Conservation (phyloP, 2,888 invertebrate species). For the Hemithea aestivaria region DNA sequence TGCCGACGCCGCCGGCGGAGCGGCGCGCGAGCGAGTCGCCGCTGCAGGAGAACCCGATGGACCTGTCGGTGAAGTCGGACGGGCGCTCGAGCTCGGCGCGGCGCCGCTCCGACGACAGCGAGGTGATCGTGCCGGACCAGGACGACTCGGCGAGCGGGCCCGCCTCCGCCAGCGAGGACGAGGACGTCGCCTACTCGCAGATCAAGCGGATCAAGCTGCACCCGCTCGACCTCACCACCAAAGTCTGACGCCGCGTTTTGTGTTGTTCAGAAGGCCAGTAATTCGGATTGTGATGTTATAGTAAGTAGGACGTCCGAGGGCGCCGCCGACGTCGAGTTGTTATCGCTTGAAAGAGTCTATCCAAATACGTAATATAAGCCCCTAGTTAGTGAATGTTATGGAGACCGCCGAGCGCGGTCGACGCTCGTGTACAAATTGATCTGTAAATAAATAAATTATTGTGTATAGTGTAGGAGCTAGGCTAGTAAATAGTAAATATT, state of each 20-base stretch:
- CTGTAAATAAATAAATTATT: conserved; percentile 70
- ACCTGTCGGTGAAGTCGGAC: conserved; percentile 86
- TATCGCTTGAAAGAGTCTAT: conserved; percentile 77
- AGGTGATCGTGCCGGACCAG: conserved; percentile 63
- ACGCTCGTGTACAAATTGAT: conserved; percentile 66
- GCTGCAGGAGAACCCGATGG: conserved; percentile 88
- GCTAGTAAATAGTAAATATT: no score
- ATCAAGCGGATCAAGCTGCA: conserved; percentile 79
- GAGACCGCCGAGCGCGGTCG: conserved; percentile 57
- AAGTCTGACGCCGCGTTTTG: conserved; percentile 75
- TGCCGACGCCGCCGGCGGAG: conserved; percentile 62
- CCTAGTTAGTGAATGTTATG: conserved; percentile 58
- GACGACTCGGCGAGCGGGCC: conserved; percentile 68
- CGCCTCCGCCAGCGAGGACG: conserved; percentile 68
- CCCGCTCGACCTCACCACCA: conserved; percentile 84
- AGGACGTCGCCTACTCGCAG: conserved; percentile 77
- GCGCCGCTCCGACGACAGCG: conserved; percentile 72
- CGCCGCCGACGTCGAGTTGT: conserved; percentile 58
- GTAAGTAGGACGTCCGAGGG: conserved; percentile 51
- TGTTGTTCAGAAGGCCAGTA: conserved; percentile 62
- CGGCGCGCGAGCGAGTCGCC: conserved; percentile 76
- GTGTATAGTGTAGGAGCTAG: conserved; percentile 52
- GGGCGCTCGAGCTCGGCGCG: conserved; percentile 77
- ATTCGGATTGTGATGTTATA: conserved; percentile 72
- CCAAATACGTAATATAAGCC: conserved; percentile 76